phyloP scores from a whole-genome alignment of 2,113 vertebrate genomes.

The Archilochus colubris region DNA sequence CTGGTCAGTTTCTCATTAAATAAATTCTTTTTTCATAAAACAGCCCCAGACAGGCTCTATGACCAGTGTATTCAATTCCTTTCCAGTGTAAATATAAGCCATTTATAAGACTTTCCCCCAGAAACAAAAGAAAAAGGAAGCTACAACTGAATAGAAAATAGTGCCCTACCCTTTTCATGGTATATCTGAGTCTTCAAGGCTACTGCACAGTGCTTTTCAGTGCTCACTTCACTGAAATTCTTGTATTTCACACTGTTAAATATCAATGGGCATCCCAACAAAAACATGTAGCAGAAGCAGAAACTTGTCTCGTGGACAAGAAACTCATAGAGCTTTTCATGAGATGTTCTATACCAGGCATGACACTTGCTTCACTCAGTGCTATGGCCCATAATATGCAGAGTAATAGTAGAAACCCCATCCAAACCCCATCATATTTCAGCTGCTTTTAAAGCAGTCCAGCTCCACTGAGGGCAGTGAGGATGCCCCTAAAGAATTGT shows the following conservation, averaged over 20 bases:
- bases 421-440: background rate
- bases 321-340: background rate
- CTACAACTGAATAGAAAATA: background rate
- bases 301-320: background rate
- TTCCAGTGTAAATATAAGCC: background rate
- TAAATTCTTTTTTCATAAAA: background rate
- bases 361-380: background rate
- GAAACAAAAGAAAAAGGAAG: background rate
- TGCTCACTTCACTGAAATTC: background rate
- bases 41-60: background rate
- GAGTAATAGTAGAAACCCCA: background rate
- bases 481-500: background rate
- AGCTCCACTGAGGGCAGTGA: fast-evolving
- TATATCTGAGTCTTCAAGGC: background rate
- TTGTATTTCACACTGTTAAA: background rate
- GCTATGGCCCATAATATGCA: too few relatives aligned
- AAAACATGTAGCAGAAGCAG: background rate
- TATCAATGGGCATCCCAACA: background rate
- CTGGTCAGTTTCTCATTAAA: background rate
- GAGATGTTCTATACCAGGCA: background rate
- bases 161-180: background rate
- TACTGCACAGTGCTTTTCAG: background rate
- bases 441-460: fast-evolving
- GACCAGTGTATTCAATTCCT: background rate
- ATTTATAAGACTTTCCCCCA: background rate